phyloP scores from a whole-genome alignment of 2,888 invertebrate species.

The Baccha elongata region DNA sequence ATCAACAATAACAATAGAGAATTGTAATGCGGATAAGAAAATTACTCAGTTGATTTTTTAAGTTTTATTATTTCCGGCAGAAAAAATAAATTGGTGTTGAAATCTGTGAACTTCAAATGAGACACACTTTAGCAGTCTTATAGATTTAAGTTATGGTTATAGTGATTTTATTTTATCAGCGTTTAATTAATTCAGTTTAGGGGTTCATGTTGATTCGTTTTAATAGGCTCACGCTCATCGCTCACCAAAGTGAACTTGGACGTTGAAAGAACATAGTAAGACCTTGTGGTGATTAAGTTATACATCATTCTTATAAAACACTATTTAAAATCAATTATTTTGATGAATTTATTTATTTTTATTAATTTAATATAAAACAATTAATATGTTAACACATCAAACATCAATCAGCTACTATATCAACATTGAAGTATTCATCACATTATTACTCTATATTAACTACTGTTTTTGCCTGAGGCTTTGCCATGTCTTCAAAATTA shows the following conservation, averaged over 20 bases:
- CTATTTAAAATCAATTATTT: background rate
- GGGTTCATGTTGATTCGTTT: background rate
- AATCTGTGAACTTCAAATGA: background rate
- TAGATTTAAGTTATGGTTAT: background rate
- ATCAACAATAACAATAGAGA: background rate
- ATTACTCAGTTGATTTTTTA: slow-evolving; percentile 36
- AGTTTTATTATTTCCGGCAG: slow-evolving; percentile 32
- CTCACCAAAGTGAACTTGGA: slow-evolving; percentile 18
- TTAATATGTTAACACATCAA: no score
- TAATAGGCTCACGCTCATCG: background rate
- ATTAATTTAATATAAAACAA: no score
- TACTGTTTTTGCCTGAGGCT: background rate
- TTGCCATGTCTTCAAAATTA: background rate
- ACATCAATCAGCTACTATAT: no score
- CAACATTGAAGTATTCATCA: no score
- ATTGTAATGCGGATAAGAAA: slow-evolving; percentile 30
- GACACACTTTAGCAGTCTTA: background rate
- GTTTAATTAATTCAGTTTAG: slow-evolving; percentile 8
- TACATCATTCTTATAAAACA: slow-evolving; percentile 7
- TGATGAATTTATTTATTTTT: no score
- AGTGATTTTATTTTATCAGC: background rate
- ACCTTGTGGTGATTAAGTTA: background rate
- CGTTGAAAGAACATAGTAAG: slow-evolving; percentile 10
- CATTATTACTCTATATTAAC: background rate
- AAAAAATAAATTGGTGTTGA: slow-evolving; percentile 20